Base-by-base conservation (phyloP, 2,113 vertebrate genomes). In the Zosterops japonicus region DNA sequence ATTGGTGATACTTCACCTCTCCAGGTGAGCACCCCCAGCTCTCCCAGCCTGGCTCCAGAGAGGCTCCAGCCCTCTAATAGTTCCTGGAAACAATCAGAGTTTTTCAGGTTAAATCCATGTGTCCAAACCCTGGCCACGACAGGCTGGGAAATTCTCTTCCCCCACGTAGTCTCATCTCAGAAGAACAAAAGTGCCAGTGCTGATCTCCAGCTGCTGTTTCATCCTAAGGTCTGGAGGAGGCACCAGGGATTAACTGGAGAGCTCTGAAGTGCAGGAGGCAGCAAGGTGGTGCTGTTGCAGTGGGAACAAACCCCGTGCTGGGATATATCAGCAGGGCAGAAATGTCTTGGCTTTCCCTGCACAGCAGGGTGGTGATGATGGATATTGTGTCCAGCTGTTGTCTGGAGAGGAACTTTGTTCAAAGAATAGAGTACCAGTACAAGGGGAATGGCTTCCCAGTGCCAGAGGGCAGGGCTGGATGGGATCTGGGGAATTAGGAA, bases 41-140 rank as follows among this genome's bases (percentile, higher is more conserved):
- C 23, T 70, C 4, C 49, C 49, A 29, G 75, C 7, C n/a, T 56
- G 74, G 20, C 49, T 47, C 5, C 57, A 70, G 53, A 17, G 49
- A 3, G 10, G 10, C 20, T 65, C 60, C 24, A 27, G 35, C 29
- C n/a, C 14, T 80, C 20, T 18, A 8, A 14, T 27, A 42, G 22
- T 18, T 57, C 18, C 21, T 50, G 44, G 11, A 25, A 78, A 41
- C 5, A 33, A 25, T 10, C 23, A 14, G 55, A 39, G 2, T n/a
- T 47, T 59, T 35, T 77, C 28, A 41, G 11, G 28, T 35, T 69
- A 14, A 59, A 18, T 35, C 31, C 7, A 1, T 3, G 6, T 12
- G 15, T 29, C 47, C 31, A n/a, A 27, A 55, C 14, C 6, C 7
- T 1, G 2, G 11, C 17, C 14, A 7, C 0, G 0, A 2, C 3